A percentile compares a stretch with the other conserved stretches of the same genome.
These are phyloP conservation scores for Tenthredo notha DNA, from an alignment of 2,888 invertebrate species.

Conservation along the genomic window DNA sequence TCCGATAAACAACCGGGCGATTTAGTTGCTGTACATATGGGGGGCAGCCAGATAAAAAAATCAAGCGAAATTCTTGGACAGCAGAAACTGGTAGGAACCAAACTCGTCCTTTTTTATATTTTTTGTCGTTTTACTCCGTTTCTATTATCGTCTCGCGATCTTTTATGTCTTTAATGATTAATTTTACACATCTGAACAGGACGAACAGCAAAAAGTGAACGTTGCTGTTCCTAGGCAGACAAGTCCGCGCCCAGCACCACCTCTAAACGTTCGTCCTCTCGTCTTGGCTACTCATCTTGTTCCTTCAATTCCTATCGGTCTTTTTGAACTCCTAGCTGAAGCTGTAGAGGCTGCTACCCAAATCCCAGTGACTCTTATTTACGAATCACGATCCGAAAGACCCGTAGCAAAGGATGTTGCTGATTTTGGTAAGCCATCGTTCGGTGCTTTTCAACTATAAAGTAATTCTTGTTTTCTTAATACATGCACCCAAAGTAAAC, in stretches of 20 bases:
- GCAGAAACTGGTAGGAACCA: neutral
- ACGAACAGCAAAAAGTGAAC: conserved; percentile 58
- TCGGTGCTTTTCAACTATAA: neutral
- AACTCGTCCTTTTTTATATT: neutral
- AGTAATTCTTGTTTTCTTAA: neutral
- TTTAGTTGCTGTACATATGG: neutral
- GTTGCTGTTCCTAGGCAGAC: conserved; percentile 66
- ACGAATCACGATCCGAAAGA: conserved; percentile 67
- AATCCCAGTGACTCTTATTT: conserved; percentile 66
- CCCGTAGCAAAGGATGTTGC: conserved; percentile 67
- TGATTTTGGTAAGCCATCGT: conserved; percentile 66
- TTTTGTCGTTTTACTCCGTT: neutral
- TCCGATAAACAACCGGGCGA: neutral
- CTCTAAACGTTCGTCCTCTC: conserved; percentile 64
- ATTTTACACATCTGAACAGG: conserved; percentile 55
- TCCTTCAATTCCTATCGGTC: conserved; percentile 69
- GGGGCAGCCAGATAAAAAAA: neutral
- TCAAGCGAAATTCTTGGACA: neutral
- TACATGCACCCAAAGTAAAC: no score
- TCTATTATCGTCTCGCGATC: neutral
- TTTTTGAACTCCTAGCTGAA: conserved; percentile 71
- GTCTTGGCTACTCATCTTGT: conserved; percentile 70
- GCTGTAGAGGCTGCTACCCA: conserved; percentile 68
- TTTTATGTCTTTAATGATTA: neutral
- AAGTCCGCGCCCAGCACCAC: conserved; percentile 61